Evolutionary conservation across 2,888 invertebrate genomes (phyloP).

Genomic region (Chalcis sispes): DNA sequence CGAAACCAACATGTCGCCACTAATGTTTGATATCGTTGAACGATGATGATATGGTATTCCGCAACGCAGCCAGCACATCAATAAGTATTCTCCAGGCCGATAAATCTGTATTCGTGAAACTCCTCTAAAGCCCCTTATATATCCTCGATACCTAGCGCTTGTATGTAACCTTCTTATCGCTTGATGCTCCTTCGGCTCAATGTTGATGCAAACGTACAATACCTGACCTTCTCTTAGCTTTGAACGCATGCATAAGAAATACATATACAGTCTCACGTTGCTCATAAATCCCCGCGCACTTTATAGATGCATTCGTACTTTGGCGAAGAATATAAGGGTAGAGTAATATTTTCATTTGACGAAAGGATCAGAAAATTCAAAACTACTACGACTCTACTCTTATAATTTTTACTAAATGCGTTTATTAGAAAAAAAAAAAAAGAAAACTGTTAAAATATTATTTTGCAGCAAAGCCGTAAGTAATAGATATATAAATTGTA

Average conservation of each 20-base stretch:
- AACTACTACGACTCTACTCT: too few relatives aligned
- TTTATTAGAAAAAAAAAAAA: too few relatives aligned
- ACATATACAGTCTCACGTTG: too few relatives aligned
- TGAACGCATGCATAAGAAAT: background rate
- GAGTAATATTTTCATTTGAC: too few relatives aligned
- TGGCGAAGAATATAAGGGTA: too few relatives aligned
- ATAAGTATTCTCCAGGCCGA: constrained; percentile 19
- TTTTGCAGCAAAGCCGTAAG: too few relatives aligned
- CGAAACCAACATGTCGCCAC: constrained; percentile 41
- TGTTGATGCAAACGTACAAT: constrained; percentile 31
- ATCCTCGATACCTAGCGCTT: constrained; percentile 2
- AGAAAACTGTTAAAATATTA: too few relatives aligned
- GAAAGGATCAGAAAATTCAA: too few relatives aligned
- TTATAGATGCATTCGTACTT: too few relatives aligned
- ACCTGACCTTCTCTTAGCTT: background rate
- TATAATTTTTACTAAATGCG: too few relatives aligned
- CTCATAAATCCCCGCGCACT: too few relatives aligned
- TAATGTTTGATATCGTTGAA: constrained; percentile 10
- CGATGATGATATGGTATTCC: constrained; percentile 18
- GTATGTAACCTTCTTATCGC: constrained; percentile 20
- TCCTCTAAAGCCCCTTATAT: background rate
- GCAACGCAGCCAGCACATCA: constrained; percentile 15
- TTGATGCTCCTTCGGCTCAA: background rate
- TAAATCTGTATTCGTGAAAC: constrained; percentile 50
- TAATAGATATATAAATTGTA: too few relatives aligned